These are phyloP conservation scores for Drosophila mettleri DNA, from an alignment of 2,888 invertebrate genomes.

Conservation along the genomic window DNA sequence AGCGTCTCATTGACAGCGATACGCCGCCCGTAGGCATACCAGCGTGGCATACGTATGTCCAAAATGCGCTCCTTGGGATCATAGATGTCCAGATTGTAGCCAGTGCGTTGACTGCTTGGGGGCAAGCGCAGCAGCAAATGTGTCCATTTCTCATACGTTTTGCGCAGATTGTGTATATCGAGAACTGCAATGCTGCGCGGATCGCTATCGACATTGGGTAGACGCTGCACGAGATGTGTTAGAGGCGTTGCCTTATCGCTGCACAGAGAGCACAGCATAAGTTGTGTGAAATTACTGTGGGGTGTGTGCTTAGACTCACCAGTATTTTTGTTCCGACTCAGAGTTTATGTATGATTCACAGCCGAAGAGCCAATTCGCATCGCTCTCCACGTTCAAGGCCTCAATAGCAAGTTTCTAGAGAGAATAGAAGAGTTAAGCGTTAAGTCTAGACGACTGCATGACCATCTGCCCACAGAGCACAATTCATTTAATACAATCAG, in stretches of 20 bases:
- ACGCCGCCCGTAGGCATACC: constrained; percentile 84
- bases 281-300: too few species aligned
- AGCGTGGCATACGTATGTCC: constrained; percentile 83
- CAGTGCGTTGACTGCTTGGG: constrained; percentile 84
- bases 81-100: constrained; percentile 88
- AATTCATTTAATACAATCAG: too few species aligned
- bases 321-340: constrained; percentile 29
- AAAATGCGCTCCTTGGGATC: constrained; percentile 85
- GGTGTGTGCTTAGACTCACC: constrained; percentile 31
- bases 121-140: constrained; percentile 90
- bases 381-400: constrained; percentile 88
- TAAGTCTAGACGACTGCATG: not conserved
- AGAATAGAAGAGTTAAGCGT: not conserved
- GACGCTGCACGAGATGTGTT: constrained; percentile 86
- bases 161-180: constrained; percentile 87
- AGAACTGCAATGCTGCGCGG: constrained; percentile 86
- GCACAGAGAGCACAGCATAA: not conserved
- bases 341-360: constrained; percentile 87
- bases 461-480: too few species aligned
- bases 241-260: constrained; percentile 86
- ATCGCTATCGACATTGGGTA: constrained; percentile 85
- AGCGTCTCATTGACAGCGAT: constrained; percentile 86
- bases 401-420: constrained; percentile 86
- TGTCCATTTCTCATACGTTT: constrained; percentile 87
- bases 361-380: constrained; percentile 91